A percentile compares a stretch with the other conserved stretches of the same genome.
phyloP scores from a whole-genome alignment of 2,113 vertebrate genomes.

The Cranoglanis bouderius region DNA sequence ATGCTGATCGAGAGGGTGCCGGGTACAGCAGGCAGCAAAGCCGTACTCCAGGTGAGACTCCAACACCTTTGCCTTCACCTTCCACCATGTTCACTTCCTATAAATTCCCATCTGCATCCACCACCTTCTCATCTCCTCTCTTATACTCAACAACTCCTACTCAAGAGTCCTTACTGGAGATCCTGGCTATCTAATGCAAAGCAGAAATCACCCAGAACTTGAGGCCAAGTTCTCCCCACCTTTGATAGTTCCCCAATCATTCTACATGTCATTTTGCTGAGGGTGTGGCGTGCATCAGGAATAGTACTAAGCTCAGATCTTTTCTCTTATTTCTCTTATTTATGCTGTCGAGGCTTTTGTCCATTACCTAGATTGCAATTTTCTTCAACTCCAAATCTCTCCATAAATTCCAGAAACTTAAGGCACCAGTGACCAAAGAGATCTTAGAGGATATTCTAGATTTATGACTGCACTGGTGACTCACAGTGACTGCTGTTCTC shows the following conservation, averaged over 20 bases:
- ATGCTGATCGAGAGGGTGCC: conserved; percentile 81
- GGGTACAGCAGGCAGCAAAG: conserved; percentile 76
- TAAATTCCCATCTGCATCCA: not conserved
- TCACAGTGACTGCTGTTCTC: conserved; percentile 12
- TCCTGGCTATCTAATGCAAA: not conserved
- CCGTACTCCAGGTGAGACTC: conserved; percentile 75
- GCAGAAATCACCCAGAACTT: not conserved
- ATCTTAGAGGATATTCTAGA: not conserved
- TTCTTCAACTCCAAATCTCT: not conserved
- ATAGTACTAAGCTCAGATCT: not conserved
- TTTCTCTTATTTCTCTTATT: not conserved
- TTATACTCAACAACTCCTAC: not conserved
- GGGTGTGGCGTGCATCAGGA: not conserved
- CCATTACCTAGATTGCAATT: not conserved
- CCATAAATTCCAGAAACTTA: not conserved
- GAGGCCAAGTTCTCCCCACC: not conserved
- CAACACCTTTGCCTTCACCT: not conserved
- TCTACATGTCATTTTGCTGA: not conserved
- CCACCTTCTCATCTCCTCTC: not conserved
- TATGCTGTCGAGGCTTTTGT: not conserved
- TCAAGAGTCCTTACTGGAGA: not conserved
- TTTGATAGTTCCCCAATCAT: not conserved
- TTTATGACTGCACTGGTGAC: not conserved
- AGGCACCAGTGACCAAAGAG: not conserved
- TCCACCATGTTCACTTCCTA: not conserved